Conservation (phyloP, 2,888 invertebrate genomes). For the Trilocha varians region DNA sequence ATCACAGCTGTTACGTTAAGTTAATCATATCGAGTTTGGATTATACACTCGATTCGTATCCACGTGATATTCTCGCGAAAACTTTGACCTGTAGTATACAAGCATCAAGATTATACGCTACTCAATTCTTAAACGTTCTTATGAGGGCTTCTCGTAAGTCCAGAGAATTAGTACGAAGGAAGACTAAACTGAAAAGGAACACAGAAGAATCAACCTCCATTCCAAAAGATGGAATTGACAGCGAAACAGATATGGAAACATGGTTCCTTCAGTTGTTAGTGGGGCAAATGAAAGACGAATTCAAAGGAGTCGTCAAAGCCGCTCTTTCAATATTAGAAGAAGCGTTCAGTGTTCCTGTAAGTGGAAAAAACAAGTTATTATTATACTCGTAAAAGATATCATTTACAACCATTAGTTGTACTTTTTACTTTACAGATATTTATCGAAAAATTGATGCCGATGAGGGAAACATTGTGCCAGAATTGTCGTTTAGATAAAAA, state of each 20-base stretch:
- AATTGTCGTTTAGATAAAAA: constrained; percentile 73
- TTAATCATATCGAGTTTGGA: constrained; percentile 93
- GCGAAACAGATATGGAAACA: constrained; percentile 77
- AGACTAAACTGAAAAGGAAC: constrained; percentile 54
- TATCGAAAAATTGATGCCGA: constrained; percentile 82
- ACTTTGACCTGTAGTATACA: constrained; percentile 74
- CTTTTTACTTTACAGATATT: constrained; percentile 66
- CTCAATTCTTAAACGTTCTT: constrained; percentile 91
- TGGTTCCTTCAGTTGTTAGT: constrained; percentile 93
- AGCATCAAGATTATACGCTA: constrained; percentile 84
- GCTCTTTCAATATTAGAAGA: constrained; percentile 91
- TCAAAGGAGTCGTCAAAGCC: constrained; percentile 83
- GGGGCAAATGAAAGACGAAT: constrained; percentile 88
- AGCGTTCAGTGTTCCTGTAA: constrained; percentile 90
- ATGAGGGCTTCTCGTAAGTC: constrained; percentile 79
- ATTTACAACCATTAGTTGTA: no score
- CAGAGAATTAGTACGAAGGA: constrained; percentile 51
- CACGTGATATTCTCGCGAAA: constrained; percentile 76
- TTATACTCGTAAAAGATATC: no score
- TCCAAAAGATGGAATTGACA: constrained; percentile 36
- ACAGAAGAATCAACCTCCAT: constrained; percentile 39
- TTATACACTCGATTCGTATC: constrained; percentile 83
- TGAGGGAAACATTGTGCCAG: constrained; percentile 77
- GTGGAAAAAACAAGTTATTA: constrained; percentile 17
- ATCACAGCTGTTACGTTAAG: constrained; percentile 94